phyloP scores from a whole-genome alignment of 2,797 vertebrate genomes.

The Menidia menidia region DNA sequence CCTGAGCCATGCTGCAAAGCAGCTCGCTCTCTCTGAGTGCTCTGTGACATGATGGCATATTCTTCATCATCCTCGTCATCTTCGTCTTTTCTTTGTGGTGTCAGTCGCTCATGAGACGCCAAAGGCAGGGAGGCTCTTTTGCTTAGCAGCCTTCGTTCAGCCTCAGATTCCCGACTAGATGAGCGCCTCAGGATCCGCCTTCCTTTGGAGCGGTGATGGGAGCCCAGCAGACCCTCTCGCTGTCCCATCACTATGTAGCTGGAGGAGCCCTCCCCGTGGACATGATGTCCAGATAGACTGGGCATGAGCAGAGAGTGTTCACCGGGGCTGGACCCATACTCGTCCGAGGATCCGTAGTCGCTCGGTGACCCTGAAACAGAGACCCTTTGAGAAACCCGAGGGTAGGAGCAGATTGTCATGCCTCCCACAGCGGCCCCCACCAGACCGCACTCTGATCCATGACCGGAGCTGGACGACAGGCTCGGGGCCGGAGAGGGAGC shows the following conservation, averaged over 20 bases:
- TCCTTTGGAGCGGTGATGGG: slow-evolving; percentile 80
- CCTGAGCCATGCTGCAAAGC: slow-evolving; percentile 64
- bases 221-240: slow-evolving; percentile 73
- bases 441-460: slow-evolving; percentile 85
- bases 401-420: slow-evolving; percentile 82
- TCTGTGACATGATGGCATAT: slow-evolving; percentile 86
- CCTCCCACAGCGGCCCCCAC: slow-evolving; percentile 82
- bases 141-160: slow-evolving; percentile 80
- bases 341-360: slow-evolving; percentile 89
- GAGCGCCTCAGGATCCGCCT: slow-evolving; percentile 81
- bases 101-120: slow-evolving; percentile 72
- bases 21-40: slow-evolving; percentile 69
- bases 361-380: slow-evolving; percentile 85
- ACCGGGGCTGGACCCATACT: slow-evolving; percentile 87
- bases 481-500: slow-evolving; percentile 84
- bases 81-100: slow-evolving; percentile 74
- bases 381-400: slow-evolving; percentile 83
- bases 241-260: slow-evolving; percentile 87
- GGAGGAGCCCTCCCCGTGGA: slow-evolving; percentile 73
- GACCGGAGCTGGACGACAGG: slow-evolving; percentile 85
- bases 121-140: slow-evolving; percentile 85
- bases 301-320: slow-evolving; percentile 82
- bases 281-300: slow-evolving; percentile 74
- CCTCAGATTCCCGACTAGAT: slow-evolving; percentile 80
- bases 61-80: slow-evolving; percentile 84